These are phyloP conservation scores for Chlorodrepanis virens DNA, from an alignment of 2,113 vertebrate species.

Conservation along the genomic window DNA sequence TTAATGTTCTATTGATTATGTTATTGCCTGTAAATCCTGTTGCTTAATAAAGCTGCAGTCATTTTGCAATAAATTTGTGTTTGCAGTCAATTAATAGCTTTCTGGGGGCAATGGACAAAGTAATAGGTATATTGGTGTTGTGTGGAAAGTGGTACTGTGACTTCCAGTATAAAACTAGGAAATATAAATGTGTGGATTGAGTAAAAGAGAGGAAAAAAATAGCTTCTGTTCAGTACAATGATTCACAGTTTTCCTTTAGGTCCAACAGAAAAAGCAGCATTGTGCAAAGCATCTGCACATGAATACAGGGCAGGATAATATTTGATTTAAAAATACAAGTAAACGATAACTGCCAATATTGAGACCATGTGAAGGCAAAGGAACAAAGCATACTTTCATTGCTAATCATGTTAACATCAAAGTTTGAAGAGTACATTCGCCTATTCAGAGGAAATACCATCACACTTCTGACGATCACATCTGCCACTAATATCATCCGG, in stretches of 20 bases:
- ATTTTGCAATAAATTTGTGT: conserved; percentile 70
- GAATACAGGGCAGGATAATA: conserved; percentile 57
- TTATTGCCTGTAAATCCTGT: conserved; percentile 74
- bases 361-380: conserved; percentile 83
- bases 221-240: conserved; percentile 28
- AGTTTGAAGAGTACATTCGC: conserved; percentile 79
- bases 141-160: background rate
- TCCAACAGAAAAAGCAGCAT: background rate
- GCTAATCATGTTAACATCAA: conserved; percentile 88
- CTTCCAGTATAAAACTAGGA: conserved; percentile 20
- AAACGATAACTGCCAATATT: conserved; percentile 78
- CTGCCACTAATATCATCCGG: conserved; percentile 86
- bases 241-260: conserved; percentile 38
- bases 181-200: conserved; percentile 20
- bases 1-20: conserved; percentile 77
- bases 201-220: conserved; percentile 5
- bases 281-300: conserved; percentile 54
- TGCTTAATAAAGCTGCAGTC: conserved; percentile 75
- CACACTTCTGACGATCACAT: conserved; percentile 83
- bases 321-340: conserved; percentile 72
- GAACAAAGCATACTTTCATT: conserved; percentile 89
- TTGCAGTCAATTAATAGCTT: conserved; percentile 69
- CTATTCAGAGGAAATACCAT: conserved; percentile 89
- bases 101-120: conserved; percentile 45
- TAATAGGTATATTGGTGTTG: background rate